phyloP scores from a whole-genome alignment of 37 sponge, comb jelly and placozoan species.

The Cladorhizidae sp. region DNA sequence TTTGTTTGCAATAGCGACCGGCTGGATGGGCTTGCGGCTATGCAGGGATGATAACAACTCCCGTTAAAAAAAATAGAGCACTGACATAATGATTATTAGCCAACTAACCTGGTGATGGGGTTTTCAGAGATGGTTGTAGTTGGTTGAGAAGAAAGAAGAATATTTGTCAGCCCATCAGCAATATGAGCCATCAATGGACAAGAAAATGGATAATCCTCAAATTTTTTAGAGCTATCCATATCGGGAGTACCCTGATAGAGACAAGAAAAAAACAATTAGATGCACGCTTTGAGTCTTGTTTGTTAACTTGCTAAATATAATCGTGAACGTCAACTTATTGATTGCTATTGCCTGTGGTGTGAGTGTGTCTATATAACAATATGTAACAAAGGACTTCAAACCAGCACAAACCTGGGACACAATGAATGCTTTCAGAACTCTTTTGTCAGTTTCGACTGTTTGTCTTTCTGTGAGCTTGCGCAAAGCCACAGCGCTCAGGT shows the following conservation, averaged over 20 bases:
- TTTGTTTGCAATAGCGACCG: not conserved
- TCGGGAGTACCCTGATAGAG: constrained; percentile 27
- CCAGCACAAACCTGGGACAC: constrained; percentile 36
- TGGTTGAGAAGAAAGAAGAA: constrained; percentile 42
- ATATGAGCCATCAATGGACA: constrained; percentile 56
- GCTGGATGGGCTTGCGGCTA: not conserved
- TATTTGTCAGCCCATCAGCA: constrained; percentile 28
- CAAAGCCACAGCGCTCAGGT: constrained; percentile 64
- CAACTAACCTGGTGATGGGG: not conserved
- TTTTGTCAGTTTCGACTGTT: constrained; percentile 34
- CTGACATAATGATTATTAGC: too few relatives aligned
- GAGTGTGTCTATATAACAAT: too few relatives aligned
- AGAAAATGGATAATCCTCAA: constrained; percentile 21
- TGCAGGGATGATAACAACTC: not conserved
- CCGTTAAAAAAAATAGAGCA: too few relatives aligned
- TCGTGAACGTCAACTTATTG: too few relatives aligned
- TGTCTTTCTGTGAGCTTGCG: constrained; percentile 40
- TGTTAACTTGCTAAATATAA: not conserved
- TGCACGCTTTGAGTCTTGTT: too few relatives aligned
- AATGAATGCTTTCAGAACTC: constrained; percentile 66
- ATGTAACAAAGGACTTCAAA: too few relatives aligned
- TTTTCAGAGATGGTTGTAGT: not conserved
- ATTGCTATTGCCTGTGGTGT: too few relatives aligned
- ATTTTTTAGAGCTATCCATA: constrained; percentile 2
- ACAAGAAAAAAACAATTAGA: not conserved